Evolutionary conservation across 2,113 vertebrate genomes (phyloP).

Genomic region (Brienomyrus brachyistius): DNA sequence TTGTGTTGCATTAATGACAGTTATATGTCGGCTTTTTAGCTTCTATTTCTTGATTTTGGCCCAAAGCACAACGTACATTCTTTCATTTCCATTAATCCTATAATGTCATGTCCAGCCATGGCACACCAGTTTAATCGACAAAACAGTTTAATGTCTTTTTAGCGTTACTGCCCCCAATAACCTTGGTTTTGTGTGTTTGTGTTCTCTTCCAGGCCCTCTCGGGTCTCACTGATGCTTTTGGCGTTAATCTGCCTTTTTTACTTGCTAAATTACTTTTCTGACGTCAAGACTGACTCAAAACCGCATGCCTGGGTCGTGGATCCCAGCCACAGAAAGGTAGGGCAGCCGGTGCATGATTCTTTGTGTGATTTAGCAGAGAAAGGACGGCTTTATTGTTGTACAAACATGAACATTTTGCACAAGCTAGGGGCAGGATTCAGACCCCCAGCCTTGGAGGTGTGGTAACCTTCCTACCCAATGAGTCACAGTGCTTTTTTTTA

Average conservation of each 20-base stretch:
- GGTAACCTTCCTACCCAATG: not conserved
- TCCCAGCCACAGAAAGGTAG: slow-evolving; percentile 31
- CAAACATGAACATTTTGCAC: not conserved
- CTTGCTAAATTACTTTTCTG: not conserved
- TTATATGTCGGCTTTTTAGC: not conserved
- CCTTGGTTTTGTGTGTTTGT: not conserved
- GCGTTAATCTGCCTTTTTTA: slow-evolving; percentile 26
- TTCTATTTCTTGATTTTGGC: not conserved
- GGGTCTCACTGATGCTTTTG: slow-evolving; percentile 28
- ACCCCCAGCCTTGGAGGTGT: not conserved
- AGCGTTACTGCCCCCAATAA: not conserved
- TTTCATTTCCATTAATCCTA: not conserved
- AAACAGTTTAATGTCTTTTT: not conserved
- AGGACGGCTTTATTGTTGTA: not conserved
- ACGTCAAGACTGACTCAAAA: slow-evolving; percentile 7
- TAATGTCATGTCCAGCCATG: not conserved
- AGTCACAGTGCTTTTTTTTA: not conserved
- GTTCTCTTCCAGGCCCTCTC: not conserved
- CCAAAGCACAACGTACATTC: no score
- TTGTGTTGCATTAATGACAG: not conserved
- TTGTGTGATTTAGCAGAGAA: not conserved
- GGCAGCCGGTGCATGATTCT: not conserved
- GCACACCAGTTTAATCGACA: not conserved
- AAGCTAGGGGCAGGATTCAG: not conserved
- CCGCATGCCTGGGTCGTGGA: slow-evolving; percentile 29